Percentiles rank a stretch among this genome's conserved stretches.
phyloP scores from a whole-genome alignment of 2,888 invertebrate genomes.

The Drosophila tripunctata region DNA sequence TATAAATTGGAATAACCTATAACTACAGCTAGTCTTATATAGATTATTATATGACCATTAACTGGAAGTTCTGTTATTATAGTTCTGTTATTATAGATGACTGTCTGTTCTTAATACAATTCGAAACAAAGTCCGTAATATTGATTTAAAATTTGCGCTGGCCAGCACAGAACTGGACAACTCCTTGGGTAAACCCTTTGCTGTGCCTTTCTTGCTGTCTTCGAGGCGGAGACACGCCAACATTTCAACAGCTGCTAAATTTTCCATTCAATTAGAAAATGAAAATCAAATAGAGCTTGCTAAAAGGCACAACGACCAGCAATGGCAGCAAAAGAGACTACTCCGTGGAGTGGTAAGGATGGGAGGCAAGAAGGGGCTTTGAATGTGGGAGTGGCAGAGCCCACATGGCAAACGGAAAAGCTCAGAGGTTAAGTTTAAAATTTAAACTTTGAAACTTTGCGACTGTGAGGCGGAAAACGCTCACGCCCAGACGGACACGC shows the following conservation, averaged over 20 bases:
- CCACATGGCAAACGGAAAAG: conserved; percentile 54
- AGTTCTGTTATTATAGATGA: neutral
- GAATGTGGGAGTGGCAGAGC: conserved; percentile 17
- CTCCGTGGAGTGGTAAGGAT: neutral
- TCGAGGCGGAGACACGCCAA: conserved; percentile 2
- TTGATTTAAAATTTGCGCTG: conserved; percentile 25
- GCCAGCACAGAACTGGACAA: conserved; percentile 10
- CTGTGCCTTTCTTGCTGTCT: neutral
- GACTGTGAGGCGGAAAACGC: conserved; percentile 43
- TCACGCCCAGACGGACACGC: conserved; percentile 39
- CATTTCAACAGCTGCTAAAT: conserved; percentile 64
- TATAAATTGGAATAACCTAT: neutral
- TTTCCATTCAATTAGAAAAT: conserved; percentile 77
- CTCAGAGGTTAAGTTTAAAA: conserved; percentile 75
- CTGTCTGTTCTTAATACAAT: neutral
- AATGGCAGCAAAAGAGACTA: conserved; percentile 16
- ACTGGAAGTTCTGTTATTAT: neutral
- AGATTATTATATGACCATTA: neutral
- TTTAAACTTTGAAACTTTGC: conserved; percentile 65
- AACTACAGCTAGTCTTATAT: neutral
- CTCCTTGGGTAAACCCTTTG: neutral
- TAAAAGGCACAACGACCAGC: conserved; percentile 20
- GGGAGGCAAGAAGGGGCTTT: neutral
- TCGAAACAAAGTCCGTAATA: neutral
- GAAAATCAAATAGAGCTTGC: conserved; percentile 73